Evolutionary conservation across 2,888 invertebrate genomes (phyloP).

Genomic region (Gisinianus flammeolus): DNA sequence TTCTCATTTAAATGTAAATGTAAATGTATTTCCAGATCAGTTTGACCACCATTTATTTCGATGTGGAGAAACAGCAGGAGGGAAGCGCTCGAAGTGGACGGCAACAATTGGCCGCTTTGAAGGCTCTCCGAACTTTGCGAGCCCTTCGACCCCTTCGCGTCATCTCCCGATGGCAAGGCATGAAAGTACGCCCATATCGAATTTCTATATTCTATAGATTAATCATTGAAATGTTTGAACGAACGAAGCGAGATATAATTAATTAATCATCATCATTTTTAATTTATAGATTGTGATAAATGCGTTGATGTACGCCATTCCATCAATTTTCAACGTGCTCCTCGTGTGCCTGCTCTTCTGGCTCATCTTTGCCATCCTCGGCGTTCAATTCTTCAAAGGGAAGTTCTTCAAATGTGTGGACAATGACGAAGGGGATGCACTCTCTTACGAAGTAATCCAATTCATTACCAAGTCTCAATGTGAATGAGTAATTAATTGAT

Average conservation of each 20-base stretch:
- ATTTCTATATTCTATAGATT: too few species aligned
- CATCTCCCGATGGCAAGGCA: slow-evolving; percentile 96
- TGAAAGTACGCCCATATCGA: slow-evolving; percentile 72
- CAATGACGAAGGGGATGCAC: slow-evolving; percentile 66
- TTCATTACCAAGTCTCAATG: background rate
- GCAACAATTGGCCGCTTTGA: slow-evolving; percentile 23
- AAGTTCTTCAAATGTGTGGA: slow-evolving; percentile 93
- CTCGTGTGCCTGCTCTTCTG: slow-evolving; percentile 96
- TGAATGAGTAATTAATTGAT: background rate
- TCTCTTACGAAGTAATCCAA: slow-evolving; percentile 27
- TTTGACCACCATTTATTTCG: slow-evolving; percentile 53
- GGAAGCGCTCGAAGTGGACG: background rate
- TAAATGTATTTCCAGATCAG: slow-evolving; percentile 47
- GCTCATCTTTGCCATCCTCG: slow-evolving; percentile 97
- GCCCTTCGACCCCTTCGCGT: slow-evolving; percentile 94
- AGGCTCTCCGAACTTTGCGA: slow-evolving; percentile 70
- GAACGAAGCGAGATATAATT: too few species aligned
- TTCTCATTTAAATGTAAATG: background rate
- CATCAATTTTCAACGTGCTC: slow-evolving; percentile 95
- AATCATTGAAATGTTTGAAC: too few species aligned
- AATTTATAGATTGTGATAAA: slow-evolving; percentile 83
- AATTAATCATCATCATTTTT: background rate
- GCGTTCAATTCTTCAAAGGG: slow-evolving; percentile 94
- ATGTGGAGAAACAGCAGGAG: slow-evolving; percentile 40
- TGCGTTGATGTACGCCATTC: slow-evolving; percentile 95